These are phyloP conservation scores for Semnornis frantzii DNA, from an alignment of 2,113 vertebrate species.

Conservation along the genomic window DNA sequence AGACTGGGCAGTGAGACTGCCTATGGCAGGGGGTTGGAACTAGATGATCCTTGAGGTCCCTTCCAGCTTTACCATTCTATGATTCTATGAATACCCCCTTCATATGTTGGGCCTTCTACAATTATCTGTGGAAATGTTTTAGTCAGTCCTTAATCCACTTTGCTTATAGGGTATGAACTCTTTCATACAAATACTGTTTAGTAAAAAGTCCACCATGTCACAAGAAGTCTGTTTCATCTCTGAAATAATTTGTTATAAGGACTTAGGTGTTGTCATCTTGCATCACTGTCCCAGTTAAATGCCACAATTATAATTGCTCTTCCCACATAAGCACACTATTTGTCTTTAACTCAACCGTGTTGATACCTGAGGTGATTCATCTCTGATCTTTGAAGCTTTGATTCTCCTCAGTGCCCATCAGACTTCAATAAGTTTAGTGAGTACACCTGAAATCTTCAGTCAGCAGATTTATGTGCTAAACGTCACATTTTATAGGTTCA, in stretches of 20 bases:
- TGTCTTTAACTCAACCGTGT: neutral
- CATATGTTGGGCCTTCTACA: neutral
- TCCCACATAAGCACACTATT: neutral
- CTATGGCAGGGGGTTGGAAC: no score
- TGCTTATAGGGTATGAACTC: neutral
- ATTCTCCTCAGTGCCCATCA: neutral
- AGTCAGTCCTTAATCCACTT: neutral
- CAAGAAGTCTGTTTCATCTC: neutral
- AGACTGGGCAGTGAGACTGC: no score
- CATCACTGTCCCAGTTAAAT: neutral
- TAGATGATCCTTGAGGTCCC: no score
- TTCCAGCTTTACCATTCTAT: no score
- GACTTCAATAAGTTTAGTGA: neutral
- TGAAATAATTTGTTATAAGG: neutral
- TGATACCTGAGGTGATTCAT: neutral
- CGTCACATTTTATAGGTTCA: neutral
- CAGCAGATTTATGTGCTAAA: neutral
- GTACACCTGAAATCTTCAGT: neutral
- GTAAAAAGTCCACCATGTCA: neutral
- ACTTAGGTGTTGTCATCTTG: neutral
- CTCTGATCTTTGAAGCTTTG: neutral
- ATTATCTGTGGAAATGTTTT: neutral
- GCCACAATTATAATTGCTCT: neutral
- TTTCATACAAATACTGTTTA: neutral
- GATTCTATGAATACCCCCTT: neutral